Evolutionary conservation across 2,113 vertebrate species (phyloP), one percentile per base, ranked within the genome.

Genomic region (Todiramphus chloris): DNA sequence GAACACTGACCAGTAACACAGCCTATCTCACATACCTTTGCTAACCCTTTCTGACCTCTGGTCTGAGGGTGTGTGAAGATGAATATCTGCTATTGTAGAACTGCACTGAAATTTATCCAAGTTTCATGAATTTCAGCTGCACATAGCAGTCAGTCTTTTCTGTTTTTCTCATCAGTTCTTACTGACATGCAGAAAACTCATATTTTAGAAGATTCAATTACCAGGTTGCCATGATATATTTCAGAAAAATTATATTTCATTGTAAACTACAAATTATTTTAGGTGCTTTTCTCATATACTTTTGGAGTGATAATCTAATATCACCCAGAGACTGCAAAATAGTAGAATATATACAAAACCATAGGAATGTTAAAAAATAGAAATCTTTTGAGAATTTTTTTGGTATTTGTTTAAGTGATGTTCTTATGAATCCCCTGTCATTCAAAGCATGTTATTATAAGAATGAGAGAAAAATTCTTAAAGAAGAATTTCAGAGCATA

Each of bases 131-230:
- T 89, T 50, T 70, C 12, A 87, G 21, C 51, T 75, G 19, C 56
- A 78, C 4, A 1, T 55, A 46, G 80, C 58, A 53, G 20, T 25
- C 56, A 48, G 19, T 72, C 23, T 79, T 68, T 37, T 39, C 25
- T 72, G 16, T 4, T 83, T 76, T 62, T 80, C 70, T 93, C 55
- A 44, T 80, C 30, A 43, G 10, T 83, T 89, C 24, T 77, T 68
- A 55, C 37, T 41, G 41, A 56, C 10, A 28, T 55, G 11, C 27
- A 77, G 43, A 85, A 62, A 25, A 69, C 63, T 50, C 13, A 14
- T 16, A 21, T 85, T 91, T 60, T 67, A 76, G 56, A 63, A 88
- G 41, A 95, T 94, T 79, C 31, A 73, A 20, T 86, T 86, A 89
- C 63, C 6, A 64, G 43, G 5, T 43, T 87, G 46, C 31, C 35